Base-by-base conservation (phyloP, 2,797 vertebrate species). In the Gambelia wislizenii region DNA sequence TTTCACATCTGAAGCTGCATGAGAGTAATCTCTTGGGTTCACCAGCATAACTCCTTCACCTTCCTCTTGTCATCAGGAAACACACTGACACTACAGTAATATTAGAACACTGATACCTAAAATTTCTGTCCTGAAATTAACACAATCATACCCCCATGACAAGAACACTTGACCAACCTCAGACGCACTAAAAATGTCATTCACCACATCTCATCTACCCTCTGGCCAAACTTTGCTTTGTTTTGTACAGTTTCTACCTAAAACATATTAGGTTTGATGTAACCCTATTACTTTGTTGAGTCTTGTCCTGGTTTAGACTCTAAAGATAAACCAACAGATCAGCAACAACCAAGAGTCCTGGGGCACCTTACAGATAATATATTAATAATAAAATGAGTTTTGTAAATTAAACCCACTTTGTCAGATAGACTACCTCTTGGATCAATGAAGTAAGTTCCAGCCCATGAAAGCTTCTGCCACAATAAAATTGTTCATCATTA, bases 101-200 rank as follows among this genome's bases (percentile, higher is more conserved):
- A 52, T 42, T 61, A 49, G 18, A 88, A n/a, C 16, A 33, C 25
- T 52, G 47, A 3, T 33, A 7, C 20, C 22, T 8, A 2, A 72
- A 14, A 27, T 27, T 6, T 42, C 27, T 27, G 25, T 64, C 22
- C 82, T n/a, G 52, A 36, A 10, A 56, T 27, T 12, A 39, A 59
- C 52, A 59, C 36, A 33, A 9, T 61, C 33, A 74, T 36, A 59
- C 39, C 13, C n/a, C 12, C 61, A 61, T 47, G 8, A 82, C 33
- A 82, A 82, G 25, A 33, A 61, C 22, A 12, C 49, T 20, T 7
- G 56, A 78, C 44, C 49, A 39, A 10, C n/a, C 44, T 74, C 13
- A n/a, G 42, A n/a, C 39, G 18, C 7, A 59, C 52, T 59, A 16
- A 52, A 52, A 49, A 8, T 30, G 82, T 6, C 0, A 0, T n/a